Conservation (phyloP, 2,113 vertebrate genomes). For the Poicephalus gulielmi region DNA sequence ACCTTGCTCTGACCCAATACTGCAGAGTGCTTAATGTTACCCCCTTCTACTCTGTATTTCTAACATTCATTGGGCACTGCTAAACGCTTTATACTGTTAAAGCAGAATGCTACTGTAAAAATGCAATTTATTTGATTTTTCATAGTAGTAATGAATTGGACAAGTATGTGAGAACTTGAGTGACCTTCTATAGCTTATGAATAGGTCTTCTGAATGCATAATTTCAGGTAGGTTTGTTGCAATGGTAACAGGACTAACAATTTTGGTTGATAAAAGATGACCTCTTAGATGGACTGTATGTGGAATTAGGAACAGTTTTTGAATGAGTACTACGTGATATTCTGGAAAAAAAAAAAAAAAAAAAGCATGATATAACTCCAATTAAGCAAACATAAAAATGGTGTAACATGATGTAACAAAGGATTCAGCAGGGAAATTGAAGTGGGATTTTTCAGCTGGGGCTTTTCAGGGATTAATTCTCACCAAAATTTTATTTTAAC, state of each 20-base stretch:
- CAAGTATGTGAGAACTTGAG: background rate
- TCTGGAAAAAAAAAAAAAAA: background rate
- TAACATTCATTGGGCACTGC: background rate
- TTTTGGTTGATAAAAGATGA: background rate
- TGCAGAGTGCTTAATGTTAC: background rate
- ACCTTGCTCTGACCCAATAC: fast-evolving
- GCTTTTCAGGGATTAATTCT: background rate
- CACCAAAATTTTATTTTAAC: background rate
- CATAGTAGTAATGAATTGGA: background rate
- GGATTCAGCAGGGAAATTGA: background rate
- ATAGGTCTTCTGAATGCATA: background rate
- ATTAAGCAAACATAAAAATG: background rate
- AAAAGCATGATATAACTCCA: background rate
- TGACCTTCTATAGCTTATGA: background rate
- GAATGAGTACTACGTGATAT: background rate
- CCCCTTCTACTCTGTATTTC: background rate
- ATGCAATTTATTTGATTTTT: background rate
- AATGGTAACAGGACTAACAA: background rate
- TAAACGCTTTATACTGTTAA: background rate
- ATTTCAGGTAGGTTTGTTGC: background rate
- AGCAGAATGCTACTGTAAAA: background rate
- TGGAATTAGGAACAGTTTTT: background rate
- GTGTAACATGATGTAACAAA: background rate
- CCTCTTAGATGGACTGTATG: background rate
- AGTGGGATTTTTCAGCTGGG: background rate